Evolutionary conservation across 2,888 invertebrate genomes (phyloP), one percentile per base, ranked within the genome.

Genomic region (Lacanobia wlatinum): DNA sequence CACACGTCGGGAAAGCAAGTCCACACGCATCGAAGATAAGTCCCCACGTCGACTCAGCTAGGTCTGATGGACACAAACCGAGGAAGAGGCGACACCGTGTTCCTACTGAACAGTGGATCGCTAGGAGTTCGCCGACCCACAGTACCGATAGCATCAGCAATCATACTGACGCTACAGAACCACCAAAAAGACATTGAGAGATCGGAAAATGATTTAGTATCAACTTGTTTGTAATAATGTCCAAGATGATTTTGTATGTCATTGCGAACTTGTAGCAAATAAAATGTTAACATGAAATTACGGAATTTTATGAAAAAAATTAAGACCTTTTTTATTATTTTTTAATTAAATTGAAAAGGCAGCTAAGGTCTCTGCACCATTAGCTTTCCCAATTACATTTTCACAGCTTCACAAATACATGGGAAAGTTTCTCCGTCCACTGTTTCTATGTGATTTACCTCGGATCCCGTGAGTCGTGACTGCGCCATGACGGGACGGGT

Each of bases 31-130:
- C 73, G 48, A 56, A 64, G 50, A 8, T 73, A 40, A 7, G 46
- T 14, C 18, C 59, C 10, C 67, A 70, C 16, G 28, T 4, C 1
- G 88, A 87, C 0, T 81, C 6, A 40, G 6, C n/a, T 40, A 60
- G 84, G 5, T 65, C 38, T 88, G 76, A 71, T 1, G 69, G 64
- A 0, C 52, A 58, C 18, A 86, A 84, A 61, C 82, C 87, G 38
- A 88, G 87, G 65, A 86, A 88, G 53, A 85, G 86, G 59, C 89
- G 88, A 9, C 87, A 89, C 60, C 84, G 86, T 62, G 86, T 71
- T 59, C 60, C 75, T 28, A 63, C 89, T 7, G 92, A 92, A 69
- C 87, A 90, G 66, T 90, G 90, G 89, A 60, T 80, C 0, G 87
- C 90, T 1, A 89, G 73, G 70, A 73, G 72, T 18, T 75, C 82